Evolutionary conservation across 1,140 invertebrate genomes (phyloP).

Genomic region (Megalonaias nervosa): DNA sequence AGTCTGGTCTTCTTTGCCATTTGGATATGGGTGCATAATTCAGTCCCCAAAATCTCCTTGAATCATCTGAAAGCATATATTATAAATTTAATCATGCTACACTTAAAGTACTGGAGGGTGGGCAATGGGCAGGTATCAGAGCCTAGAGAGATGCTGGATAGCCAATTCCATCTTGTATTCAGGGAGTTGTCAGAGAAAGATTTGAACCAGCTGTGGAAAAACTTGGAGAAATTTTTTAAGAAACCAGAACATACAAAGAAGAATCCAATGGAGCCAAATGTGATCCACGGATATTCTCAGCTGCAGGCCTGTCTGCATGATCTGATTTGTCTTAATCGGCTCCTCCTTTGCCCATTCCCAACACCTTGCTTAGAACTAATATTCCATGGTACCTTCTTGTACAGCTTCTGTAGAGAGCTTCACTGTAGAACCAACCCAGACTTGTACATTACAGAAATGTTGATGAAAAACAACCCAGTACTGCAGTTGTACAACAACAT

Average conservation of each 20-base stretch:
- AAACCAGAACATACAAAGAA: slow-evolving; percentile 44
- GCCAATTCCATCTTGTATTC: slow-evolving; percentile 1
- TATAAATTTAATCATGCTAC: slow-evolving; percentile 51
- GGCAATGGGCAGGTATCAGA: background rate
- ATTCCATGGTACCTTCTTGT: slow-evolving; percentile 28
- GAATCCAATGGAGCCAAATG: slow-evolving; percentile 41
- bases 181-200: slow-evolving; percentile 1
- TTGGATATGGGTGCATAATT: slow-evolving; percentile 79
- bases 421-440: slow-evolving; percentile 14
- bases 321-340: slow-evolving; percentile 52
- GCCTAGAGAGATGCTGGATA: slow-evolving; percentile 1
- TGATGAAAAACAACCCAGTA: slow-evolving; percentile 15
- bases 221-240: slow-evolving; percentile 46
- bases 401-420: slow-evolving; percentile 22
- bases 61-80: slow-evolving; percentile 51
- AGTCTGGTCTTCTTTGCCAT: slow-evolving; percentile 78
- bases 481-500: slow-evolving; percentile 2
- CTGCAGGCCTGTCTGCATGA: slow-evolving; percentile 59
- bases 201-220: slow-evolving; percentile 34
- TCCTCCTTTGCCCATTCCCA: slow-evolving; percentile 46
- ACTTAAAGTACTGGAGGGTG: slow-evolving; percentile 32
- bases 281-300: slow-evolving; percentile 63
- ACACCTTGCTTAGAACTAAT: slow-evolving; percentile 17
- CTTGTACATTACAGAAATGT: slow-evolving; percentile 10
- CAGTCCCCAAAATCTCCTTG: slow-evolving; percentile 45